Base-by-base conservation (phyloP, 1,140 invertebrate species). In the Capitella teleta region DNA sequence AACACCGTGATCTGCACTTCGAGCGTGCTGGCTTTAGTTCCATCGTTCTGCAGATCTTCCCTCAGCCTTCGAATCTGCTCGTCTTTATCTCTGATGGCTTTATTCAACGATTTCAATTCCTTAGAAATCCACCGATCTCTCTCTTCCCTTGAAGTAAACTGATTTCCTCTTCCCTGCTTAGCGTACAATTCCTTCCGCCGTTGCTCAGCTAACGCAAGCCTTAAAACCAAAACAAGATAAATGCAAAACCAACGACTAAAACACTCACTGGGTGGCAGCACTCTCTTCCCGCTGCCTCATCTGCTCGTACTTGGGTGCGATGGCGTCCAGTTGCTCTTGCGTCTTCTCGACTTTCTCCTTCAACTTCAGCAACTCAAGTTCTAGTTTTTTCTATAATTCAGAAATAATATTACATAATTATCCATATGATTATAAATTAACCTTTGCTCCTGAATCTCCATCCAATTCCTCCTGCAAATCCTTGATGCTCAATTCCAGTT, bases 181-280 rank as follows among this genome's bases (percentile, higher is more conserved):
- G 93, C 95, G 75, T 98, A 98, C 6, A 99, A 70, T 70, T 98
- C 96, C 66, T 97, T 97, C n/a, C 92, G 76, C 64, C 95, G 93
- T 68, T 98, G 93, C 69, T 99, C 93, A 69, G 95, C 94, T 18
- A 97, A 74, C n/a, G 84, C 82, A 46, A 98, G 74, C 47, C 79
- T 80, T 3, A 43, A 16, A 43, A 43, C 16, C 23, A 4, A 2
- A 3, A 37, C 6, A 2, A 3, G 36, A 37, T 3, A 3, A 6
- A 19, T n/a, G 36, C 16, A n/a, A 37, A 37, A 6, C 16, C 36
- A n/a, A 40, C 19, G 2, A 25, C 5, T 28, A 47, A 24, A 19
- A 36, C 12, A 66, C 72, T 70, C 63, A 78, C 73, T 79, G 75
- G 59, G 77, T 66, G 3, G 76, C 73, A 38, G 75, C 72, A 47